Evolutionary conservation across 2,113 vertebrate species (phyloP), one percentile per base, ranked within the genome.

Genomic region (Manacus vitellinus): DNA sequence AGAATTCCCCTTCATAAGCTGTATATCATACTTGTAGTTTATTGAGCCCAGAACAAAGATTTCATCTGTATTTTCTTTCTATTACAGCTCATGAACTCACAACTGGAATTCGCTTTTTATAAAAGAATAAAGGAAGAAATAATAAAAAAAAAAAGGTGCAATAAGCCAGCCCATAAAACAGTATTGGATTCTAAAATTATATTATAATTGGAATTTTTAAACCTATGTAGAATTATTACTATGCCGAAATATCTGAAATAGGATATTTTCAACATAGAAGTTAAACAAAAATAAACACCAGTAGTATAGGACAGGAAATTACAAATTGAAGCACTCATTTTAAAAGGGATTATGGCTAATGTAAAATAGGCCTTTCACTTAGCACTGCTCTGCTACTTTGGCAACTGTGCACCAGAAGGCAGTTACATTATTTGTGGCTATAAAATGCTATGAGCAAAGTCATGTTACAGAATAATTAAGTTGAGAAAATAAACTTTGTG

Each of bases 91-190:
- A 4, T 75, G 51, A 68, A 77, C 43, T 94, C 39, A 49, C 18
- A 96, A 76, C 12, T 92, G 68, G 79, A 95, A 93, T 88, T 88
- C 72, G 23, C 4, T 88, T 95, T 72, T 71, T 59, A 70, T 74
- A n/a, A 81, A 71, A 56, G 27, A 79, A 82, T 31, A 72, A 63
- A 88, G 62, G 19, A 58, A 62, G 9, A 47, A 52, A 92, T 6
- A n/a, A 28, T 27, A 16, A 44, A 16, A 44, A 39, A 74, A 46
- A 66, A 58, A 62, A 23, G 4, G 27, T 54, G 8, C 10, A 62
- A 15, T 43, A 13, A 91, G n/a, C 33, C 65, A 89, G 25, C 17
- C 37, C 24, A 77, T 84, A 87, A 94, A 89, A 4, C 10, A 81
- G 14, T 81, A 63, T 41, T 84, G 56, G 20, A 52, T 25, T 54